Base-by-base conservation (phyloP, 2,888 invertebrate genomes). In the Pseudococcus longispinus region DNA sequence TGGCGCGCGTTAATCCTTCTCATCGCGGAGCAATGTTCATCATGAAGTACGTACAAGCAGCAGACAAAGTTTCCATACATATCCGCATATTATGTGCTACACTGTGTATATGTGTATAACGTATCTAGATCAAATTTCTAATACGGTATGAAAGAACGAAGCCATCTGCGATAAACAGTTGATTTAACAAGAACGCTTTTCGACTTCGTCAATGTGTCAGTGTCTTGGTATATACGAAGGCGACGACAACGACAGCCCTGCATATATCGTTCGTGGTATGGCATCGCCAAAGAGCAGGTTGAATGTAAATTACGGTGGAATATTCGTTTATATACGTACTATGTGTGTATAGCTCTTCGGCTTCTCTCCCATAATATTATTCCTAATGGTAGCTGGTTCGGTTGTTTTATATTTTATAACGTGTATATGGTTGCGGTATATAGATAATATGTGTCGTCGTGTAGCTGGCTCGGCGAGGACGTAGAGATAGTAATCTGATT, bases 401-500 rank as follows among this genome's bases (percentile, higher is more conserved):
- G 70, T 29, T 70, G 29, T 70, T 70, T 29, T 65, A 26, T 65
- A 26, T 26, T 9, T 65, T 23, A 13, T 23, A 1, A 37, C 11
- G 65, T 23, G 65, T 65, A 18, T 15, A 60, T 60, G 9, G 2
- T 6, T 9, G 60, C 23, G 9, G 60, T 51, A 60, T 51, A 51
- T 11, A n/a, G n/a, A n/a, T n/a, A n/a, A n/a, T 70, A 70, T 70
- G 26, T 70, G 70, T 70, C 26, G 65, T 65, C 70, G 20, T 60
- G 70, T 18, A 18, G 70, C 29, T 70, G 32, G 18, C 70, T 26
- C 42, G 42, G 42, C 77, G 42, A 74, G 20, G 77, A 26, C 20
- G 11, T 42, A n/a, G 18, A 84, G 55, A 84, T 84, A 11, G 84
- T 84, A 55, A 84, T 84, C 65, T 84, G 55, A 65, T 86, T 80